Evolutionary conservation across 2,888 invertebrate genomes (phyloP), one percentile per base, ranked within the genome.

Genomic region (Metopia argyrocephala): DNA sequence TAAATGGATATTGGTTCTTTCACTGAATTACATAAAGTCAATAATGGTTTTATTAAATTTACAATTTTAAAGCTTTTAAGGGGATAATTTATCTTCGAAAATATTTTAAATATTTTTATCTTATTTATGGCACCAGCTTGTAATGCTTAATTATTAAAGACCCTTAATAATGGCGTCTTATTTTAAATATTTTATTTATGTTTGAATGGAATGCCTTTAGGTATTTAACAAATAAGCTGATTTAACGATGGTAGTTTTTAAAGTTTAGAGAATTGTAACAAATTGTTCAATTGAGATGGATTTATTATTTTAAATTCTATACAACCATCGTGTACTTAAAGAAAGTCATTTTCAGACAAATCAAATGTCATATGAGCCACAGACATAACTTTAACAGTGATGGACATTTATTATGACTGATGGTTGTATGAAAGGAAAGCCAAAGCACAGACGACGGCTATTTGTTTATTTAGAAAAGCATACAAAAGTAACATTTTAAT

Each of bases 381-480:
- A 56, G 27, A n/a, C n/a, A 25, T 6, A 56, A 12, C 9, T 54
- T 21, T 23, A 9, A 12, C 56, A 18, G 46, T 48, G 28, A 54
- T 46, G 61, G 61, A 61, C 68, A 59, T 61, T 56, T 61, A 66
- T 75, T 61, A 76, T 68, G 68, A 76, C 61, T 54, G 46, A 76
- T 68, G 61, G 28, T 23, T 65, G 38, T 38, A 31, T 31, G 12
- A 31, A 31, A 12, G 15, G 12, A 38, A 12, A 38, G 38, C n/a
- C n/a, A n/a, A n/a, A n/a, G n/a, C n/a, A n/a, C n/a, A n/a, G n/a
- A n/a, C n/a, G 15, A 38, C 15, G 12, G 38, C n/a, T n/a, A 15
- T 38, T 12, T 38, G 15, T 38, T 38, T 12, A 38, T 38, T 12
- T 38, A 38, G 38, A 38, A 38, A 2, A 12, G 4, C 38, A 38